These are phyloP conservation scores for Troglohyphantes excavatus DNA, from an alignment of 2,888 invertebrate genomes.

Conservation along the genomic window DNA sequence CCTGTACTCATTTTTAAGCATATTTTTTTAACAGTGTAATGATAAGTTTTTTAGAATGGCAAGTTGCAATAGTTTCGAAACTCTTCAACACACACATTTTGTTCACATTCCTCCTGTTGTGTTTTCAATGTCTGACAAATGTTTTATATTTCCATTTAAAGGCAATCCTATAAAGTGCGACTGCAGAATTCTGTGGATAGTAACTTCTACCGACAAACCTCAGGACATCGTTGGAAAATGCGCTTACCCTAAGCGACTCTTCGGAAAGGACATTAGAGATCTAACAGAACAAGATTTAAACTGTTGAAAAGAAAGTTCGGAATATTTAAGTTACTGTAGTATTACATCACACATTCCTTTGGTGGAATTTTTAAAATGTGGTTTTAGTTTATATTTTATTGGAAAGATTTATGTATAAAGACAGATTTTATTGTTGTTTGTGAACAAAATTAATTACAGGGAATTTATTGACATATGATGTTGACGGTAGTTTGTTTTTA, in stretches of 20 bases:
- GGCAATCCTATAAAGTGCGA: constrained; percentile 70
- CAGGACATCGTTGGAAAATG: constrained; percentile 54
- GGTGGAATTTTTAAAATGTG: background rate
- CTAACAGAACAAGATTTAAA: constrained; percentile 38
- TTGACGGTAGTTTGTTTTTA: too few species aligned
- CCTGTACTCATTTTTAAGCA: too few species aligned
- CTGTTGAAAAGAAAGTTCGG: constrained; percentile 6
- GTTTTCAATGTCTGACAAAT: too few species aligned
- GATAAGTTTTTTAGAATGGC: too few species aligned
- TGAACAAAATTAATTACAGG: too few species aligned
- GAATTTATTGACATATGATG: too few species aligned
- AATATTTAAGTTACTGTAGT: background rate
- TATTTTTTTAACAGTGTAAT: too few species aligned
- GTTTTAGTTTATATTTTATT: background rate
- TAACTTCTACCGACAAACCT: constrained; percentile 18
- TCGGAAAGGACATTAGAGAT: constrained; percentile 38
- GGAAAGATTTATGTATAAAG: too few species aligned
- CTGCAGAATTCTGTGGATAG: constrained; percentile 51
- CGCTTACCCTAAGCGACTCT: constrained; percentile 52
- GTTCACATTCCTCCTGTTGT: too few species aligned
- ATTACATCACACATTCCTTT: constrained; percentile 3
- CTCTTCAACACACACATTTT: too few species aligned
- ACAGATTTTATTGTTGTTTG: too few species aligned
- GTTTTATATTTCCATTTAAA: constrained; percentile 8
- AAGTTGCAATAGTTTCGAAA: too few species aligned